Evolutionary conservation across 2,888 invertebrate species (phyloP), one percentile per base, ranked within the genome.

Genomic region (Andricus quercusramuli): DNA sequence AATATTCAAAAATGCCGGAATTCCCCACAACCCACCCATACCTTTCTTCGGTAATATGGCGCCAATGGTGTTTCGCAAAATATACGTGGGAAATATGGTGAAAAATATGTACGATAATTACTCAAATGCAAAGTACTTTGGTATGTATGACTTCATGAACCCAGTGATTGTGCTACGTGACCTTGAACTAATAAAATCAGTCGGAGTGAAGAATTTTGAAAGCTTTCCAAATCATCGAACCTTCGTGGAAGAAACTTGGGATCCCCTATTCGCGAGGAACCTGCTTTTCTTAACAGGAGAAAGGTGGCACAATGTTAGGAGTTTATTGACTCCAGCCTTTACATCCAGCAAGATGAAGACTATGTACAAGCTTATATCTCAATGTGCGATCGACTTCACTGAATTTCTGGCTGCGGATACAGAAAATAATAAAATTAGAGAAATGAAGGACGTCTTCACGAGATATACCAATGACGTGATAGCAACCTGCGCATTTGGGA

Each of bases 391-490:
- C 0, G 77, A 84, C 1, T 86, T 88, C 44, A 82, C 85, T 0
- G 80, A 85, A 5, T 81, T 76, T 67, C 1, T 89, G 2, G 17
- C 51, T 32, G 32, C 29, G 6, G 29, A 78, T 3, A 32, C 8
- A 29, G 20, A 29, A 29, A 20, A 51, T 4, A 51, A 65, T 32
- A 11, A 66, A 66, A n/a, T 66, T 4, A 37, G 17, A 37, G 66
- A 78, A n/a, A 83, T 88, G 79, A 91, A 91, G 76, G 90, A 90
- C 15, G 76, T 81, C 1, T 88, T 87, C 74, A 82, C 88, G 20
- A 86, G 85, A 41, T 91, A 88, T 77, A 90, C 93, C 0, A 37
- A 37, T 8, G 37, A 37, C 9, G 37, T 37, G 37, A 37, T 37
- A 37, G 37, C 37, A 37, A 37, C 37, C 8, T 37, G 37, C 8